A percentile compares a stretch with the other conserved stretches of the same genome.
These are phyloP conservation scores for Todus mexicanus DNA, from an alignment of 2,797 vertebrate species.

Conservation along the genomic window DNA sequence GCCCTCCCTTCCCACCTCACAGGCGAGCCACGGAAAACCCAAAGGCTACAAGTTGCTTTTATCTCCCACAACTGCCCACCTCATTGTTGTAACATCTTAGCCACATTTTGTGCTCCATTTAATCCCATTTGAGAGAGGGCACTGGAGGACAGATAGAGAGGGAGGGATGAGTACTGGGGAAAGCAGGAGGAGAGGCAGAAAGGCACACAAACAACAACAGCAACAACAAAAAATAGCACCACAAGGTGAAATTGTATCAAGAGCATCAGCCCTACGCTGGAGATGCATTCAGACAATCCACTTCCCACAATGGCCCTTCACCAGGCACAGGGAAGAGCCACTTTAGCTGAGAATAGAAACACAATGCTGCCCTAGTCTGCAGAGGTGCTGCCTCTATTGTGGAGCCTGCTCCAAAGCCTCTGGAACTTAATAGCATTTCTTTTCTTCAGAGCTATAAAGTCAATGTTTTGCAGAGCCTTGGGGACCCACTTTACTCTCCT, in stretches of 20 bases:
- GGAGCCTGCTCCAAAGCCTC: background rate
- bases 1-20: background rate
- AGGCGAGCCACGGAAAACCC: background rate
- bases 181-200: background rate
- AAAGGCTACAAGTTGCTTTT: slow-evolving; percentile 1
- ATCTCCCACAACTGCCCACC: background rate
- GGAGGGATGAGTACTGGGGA: background rate
- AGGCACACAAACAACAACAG: background rate
- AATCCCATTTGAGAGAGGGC: slow-evolving; percentile 46
- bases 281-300: slow-evolving; percentile 16
- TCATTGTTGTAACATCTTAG: background rate
- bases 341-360: slow-evolving; percentile 36
- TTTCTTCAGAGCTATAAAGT: background rate
- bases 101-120: slow-evolving; percentile 55
- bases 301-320: slow-evolving; percentile 39
- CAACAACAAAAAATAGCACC: background rate
- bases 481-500: background rate
- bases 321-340: slow-evolving; percentile 18
- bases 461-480: background rate
- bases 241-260: slow-evolving; percentile 37
- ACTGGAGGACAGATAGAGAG: background rate
- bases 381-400: slow-evolving; percentile 11
- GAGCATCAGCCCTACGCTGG: background rate
- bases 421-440: background rate
- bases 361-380: background rate